A percentile compares a stretch with the other conserved stretches of the same genome.
These are phyloP conservation scores for Drosophila subpulchrella DNA, from an alignment of 1,140 invertebrate genomes.

Conservation along the genomic window DNA sequence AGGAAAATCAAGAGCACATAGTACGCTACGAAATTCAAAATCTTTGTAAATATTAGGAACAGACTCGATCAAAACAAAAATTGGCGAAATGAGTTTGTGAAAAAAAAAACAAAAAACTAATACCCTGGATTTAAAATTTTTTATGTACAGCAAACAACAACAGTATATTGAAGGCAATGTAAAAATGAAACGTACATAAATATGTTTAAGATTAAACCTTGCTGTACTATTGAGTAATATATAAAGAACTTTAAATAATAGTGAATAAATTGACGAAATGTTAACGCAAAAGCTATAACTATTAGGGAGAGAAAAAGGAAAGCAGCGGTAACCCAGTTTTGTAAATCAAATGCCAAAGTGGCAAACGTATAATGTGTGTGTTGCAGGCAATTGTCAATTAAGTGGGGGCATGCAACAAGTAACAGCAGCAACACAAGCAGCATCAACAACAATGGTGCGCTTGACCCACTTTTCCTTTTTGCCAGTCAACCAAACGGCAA, in stretches of 20 bases:
- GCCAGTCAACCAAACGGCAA: slow-evolving; percentile 65
- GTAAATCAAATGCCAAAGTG: slow-evolving; percentile 56
- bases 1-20: slow-evolving; percentile 6
- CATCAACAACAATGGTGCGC: slow-evolving; percentile 75
- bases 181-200: slow-evolving; percentile 18
- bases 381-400: slow-evolving; percentile 56
- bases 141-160: slow-evolving; percentile 44
- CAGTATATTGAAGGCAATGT: slow-evolving; percentile 23
- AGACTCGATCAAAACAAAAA: slow-evolving; percentile 3
- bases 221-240: slow-evolving; percentile 71
- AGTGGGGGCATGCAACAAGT: slow-evolving; percentile 72
- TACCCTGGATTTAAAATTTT: slow-evolving; percentile 43
- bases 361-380: slow-evolving; percentile 28
- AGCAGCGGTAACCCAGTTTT: slow-evolving; percentile 58
- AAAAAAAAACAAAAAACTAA: slow-evolving; percentile 14
- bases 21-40: slow-evolving; percentile 39
- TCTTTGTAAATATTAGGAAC: slow-evolving; percentile 44
- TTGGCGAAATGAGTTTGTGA: slow-evolving; percentile 19
- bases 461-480: slow-evolving; percentile 84
- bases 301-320: slow-evolving; percentile 41
- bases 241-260: slow-evolving; percentile 61
- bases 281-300: slow-evolving; percentile 44
- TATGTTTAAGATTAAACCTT: slow-evolving; percentile 50
- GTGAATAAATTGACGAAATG: slow-evolving; percentile 73
- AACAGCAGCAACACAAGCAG: slow-evolving; percentile 43